Evolutionary conservation across 1,140 invertebrate species (phyloP).

Genomic region (Drosophila carrolli): DNA sequence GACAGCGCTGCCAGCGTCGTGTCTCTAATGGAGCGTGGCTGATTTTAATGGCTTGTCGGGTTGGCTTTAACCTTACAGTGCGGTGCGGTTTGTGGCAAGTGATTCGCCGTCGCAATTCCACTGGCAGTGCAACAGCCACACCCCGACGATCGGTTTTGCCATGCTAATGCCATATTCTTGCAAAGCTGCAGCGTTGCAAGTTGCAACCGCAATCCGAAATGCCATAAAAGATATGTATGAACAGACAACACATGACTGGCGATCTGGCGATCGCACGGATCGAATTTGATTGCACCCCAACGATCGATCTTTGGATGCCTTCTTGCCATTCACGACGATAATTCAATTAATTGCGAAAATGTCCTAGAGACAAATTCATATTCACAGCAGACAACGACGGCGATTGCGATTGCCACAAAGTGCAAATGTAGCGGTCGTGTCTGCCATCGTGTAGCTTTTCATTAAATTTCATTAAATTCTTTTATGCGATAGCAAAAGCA

Average conservation of each 20-base stretch:
- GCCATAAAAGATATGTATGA: slow-evolving; percentile 57
- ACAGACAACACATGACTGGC: slow-evolving; percentile 28
- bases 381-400: slow-evolving; percentile 58
- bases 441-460: slow-evolving; percentile 77
- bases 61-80: slow-evolving; percentile 60
- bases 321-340: slow-evolving; percentile 81
- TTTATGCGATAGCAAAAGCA: slow-evolving; percentile 77
- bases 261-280: slow-evolving; percentile 56
- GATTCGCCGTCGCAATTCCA: slow-evolving; percentile 40
- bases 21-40: slow-evolving; percentile 75
- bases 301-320: slow-evolving; percentile 57
- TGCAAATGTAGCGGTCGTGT: slow-evolving; percentile 66
- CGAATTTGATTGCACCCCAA: slow-evolving; percentile 66
- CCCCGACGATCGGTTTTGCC: slow-evolving; percentile 39
- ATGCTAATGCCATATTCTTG: slow-evolving; percentile 62
- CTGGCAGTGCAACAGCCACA: slow-evolving; percentile 42
- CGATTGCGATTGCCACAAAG: slow-evolving; percentile 58
- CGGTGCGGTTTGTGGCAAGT: slow-evolving; percentile 66
- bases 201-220: slow-evolving; percentile 31
- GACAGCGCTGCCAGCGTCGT: slow-evolving; percentile 45
- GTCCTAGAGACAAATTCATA: slow-evolving; percentile 83
- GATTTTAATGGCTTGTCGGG: slow-evolving; percentile 78
- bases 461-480: slow-evolving; percentile 84
- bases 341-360: slow-evolving; percentile 83
- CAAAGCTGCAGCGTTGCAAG: neutral